These are phyloP conservation scores for Chlorospingus semifuscus DNA, from an alignment of 2,797 vertebrate species.

Conservation along the genomic window DNA sequence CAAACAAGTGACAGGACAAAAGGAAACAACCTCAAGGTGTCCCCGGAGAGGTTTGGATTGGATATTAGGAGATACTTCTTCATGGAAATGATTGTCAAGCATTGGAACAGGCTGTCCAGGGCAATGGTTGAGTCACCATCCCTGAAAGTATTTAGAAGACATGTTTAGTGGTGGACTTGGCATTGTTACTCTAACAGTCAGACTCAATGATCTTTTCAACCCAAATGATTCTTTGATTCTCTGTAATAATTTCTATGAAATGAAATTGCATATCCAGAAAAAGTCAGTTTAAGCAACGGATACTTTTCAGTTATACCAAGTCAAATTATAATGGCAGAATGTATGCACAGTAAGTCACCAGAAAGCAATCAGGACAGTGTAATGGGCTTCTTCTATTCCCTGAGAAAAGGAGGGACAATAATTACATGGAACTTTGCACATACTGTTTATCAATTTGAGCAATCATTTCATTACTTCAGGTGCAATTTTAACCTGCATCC, in stretches of 20 bases:
- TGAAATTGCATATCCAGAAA: neutral
- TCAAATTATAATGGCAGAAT: neutral
- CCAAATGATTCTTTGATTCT: neutral
- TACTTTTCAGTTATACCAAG: neutral
- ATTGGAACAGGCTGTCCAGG: neutral
- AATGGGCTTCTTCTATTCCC: neutral
- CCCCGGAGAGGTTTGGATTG: neutral
- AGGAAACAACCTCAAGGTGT: neutral
- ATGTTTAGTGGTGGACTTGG: neutral
- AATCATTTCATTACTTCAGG: constrained; percentile 23
- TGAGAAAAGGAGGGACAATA: neutral
- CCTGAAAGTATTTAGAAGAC: neutral
- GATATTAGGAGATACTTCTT: neutral
- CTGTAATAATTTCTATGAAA: neutral
- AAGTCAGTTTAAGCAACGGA: neutral
- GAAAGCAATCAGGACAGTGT: neutral
- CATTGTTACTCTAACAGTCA: neutral
- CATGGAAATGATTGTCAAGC: neutral
- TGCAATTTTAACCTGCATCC: neutral
- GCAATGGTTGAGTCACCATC: neutral
- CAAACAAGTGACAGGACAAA: neutral
- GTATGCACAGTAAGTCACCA: neutral
- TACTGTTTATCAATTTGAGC: neutral
- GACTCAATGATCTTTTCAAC: neutral
- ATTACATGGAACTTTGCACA: neutral